Evolutionary conservation across 2,113 vertebrate species (phyloP).

Genomic region (Catharus fuscescens): DNA sequence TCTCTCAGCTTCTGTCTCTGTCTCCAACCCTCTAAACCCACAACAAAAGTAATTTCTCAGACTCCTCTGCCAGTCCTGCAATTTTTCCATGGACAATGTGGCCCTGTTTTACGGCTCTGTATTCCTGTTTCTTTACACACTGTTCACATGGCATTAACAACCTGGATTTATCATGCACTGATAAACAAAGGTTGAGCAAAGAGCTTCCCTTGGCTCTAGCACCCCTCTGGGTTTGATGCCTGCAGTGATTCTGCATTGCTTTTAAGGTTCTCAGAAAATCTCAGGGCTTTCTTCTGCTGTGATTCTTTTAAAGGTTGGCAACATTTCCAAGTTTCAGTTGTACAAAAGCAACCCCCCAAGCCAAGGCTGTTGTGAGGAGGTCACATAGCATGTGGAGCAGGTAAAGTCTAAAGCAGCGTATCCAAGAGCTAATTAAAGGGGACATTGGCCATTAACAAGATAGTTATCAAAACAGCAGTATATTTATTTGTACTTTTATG

Average conservation of each 20-base stretch:
- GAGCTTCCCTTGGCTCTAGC: neutral
- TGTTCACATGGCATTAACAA: neutral
- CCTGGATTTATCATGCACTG: neutral
- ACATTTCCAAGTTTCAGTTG: neutral
- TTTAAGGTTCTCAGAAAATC: neutral
- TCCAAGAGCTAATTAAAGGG: neutral
- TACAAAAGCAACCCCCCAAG: neutral
- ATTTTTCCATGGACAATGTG: neutral
- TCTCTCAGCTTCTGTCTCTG: neutral
- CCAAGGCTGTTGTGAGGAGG: neutral
- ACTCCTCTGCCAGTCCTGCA: neutral
- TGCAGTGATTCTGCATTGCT: neutral
- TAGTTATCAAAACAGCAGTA: neutral
- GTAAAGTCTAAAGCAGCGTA: neutral
- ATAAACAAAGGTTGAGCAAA: neutral
- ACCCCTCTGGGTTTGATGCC: neutral
- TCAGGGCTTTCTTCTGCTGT: neutral
- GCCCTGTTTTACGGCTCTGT: neutral
- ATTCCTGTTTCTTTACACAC: neutral
- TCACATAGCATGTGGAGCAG: accelerated
- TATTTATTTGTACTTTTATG: neutral
- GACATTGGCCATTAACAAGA: neutral
- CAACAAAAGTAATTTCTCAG: neutral
- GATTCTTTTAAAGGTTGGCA: neutral
- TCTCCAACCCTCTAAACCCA: neutral